A percentile compares a stretch with the other conserved stretches of the same genome.
phyloP scores from a whole-genome alignment of 2,888 invertebrate genomes.

The Chrysomela aeneicollis region DNA sequence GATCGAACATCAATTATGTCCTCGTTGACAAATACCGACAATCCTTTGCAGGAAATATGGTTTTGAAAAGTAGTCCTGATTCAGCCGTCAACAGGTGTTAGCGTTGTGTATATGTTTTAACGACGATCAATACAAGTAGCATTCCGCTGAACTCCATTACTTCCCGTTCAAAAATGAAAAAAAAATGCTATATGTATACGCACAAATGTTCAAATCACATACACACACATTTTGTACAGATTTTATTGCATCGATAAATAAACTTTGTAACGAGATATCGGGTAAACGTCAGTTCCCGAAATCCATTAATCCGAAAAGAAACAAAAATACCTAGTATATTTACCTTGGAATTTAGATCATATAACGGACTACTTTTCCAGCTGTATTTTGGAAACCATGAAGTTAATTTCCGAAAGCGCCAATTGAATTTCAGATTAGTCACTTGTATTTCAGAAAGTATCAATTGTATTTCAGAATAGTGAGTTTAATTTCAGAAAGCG shows the following conservation, averaged over 20 bases:
- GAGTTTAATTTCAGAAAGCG: too few species aligned
- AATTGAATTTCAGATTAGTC: too few species aligned
- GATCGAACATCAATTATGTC: too few species aligned
- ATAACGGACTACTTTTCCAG: too few species aligned
- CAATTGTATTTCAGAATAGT: too few species aligned
- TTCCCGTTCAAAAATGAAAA: neutral
- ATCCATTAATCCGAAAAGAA: neutral
- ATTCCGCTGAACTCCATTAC: slow-evolving; percentile 12
- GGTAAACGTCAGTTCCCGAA: neutral
- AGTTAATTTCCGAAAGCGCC: too few species aligned
- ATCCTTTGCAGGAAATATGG: neutral
- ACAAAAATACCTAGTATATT: too few species aligned
- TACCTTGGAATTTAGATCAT: too few species aligned
- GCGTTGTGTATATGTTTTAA: neutral
- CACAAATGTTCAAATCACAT: slow-evolving; percentile 13
- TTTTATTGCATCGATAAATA: slow-evolving; percentile 21
- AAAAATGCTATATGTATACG: slow-evolving; percentile 1
- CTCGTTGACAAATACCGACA: too few species aligned
- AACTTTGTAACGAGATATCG: neutral
- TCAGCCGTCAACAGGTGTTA: neutral
- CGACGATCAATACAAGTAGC: slow-evolving; percentile 9
- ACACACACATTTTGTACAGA: slow-evolving; percentile 18
- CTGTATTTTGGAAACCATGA: too few species aligned
- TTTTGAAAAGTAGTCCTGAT: neutral
- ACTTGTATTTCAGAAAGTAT: too few species aligned